Conservation (phyloP, 2,888 invertebrate genomes). For the Trilocha varians region DNA sequence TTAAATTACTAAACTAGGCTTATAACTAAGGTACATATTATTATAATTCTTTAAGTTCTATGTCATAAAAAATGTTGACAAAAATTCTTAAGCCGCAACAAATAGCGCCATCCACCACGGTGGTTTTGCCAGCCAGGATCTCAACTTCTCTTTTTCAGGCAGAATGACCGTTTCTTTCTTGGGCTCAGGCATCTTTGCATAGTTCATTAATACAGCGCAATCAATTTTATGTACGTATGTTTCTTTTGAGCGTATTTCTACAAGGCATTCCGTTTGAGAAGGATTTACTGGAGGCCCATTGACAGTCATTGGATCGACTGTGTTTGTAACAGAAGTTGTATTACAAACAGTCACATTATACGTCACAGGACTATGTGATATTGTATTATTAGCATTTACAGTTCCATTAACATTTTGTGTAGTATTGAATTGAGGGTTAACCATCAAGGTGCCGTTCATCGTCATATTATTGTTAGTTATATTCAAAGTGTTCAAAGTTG, state of each 20-base stretch:
- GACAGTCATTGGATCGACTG: constrained; percentile 40
- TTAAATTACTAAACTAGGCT: too few species aligned
- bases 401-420: neutral
- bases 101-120: constrained; percentile 63
- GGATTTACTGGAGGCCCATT: constrained; percentile 38
- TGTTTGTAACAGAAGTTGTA: constrained; percentile 19
- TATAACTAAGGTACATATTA: too few species aligned
- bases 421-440: neutral
- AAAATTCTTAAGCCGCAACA: constrained; percentile 35
- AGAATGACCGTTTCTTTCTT: constrained; percentile 27
- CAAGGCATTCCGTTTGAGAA: constrained; percentile 39
- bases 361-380: constrained; percentile 15
- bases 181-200: constrained; percentile 48
- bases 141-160: constrained; percentile 41
- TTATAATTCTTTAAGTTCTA: too few species aligned
- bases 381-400: constrained; percentile 2
- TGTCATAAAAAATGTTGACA: neutral
- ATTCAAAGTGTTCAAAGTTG: neutral
- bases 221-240: constrained; percentile 36
- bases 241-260: constrained; percentile 43
- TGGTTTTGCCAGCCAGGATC: constrained; percentile 48
- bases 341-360: constrained; percentile 33
- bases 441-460: neutral
- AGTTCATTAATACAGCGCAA: constrained; percentile 40
- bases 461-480: neutral